Conservation (phyloP, 2,888 invertebrate species). For the Microctonus brassicae region DNA sequence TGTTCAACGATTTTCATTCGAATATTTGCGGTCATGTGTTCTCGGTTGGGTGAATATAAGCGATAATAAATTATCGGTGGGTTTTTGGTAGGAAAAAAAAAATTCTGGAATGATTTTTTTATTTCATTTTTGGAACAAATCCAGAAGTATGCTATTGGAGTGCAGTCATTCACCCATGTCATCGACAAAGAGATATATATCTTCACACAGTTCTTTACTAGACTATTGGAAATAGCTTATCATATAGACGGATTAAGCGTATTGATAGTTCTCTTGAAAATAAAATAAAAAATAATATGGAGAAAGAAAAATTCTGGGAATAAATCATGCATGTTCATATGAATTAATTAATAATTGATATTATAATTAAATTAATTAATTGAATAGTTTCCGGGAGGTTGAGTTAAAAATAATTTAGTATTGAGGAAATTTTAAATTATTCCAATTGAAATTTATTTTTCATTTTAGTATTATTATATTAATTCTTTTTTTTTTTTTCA, state of each 20-base stretch:
- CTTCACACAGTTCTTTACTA: neutral
- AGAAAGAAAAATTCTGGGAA: no score
- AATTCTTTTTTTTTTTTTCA: neutral
- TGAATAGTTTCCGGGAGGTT: no score
- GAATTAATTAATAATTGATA: no score
- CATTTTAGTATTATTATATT: neutral
- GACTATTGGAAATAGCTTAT: constrained; percentile 5
- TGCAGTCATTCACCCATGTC: constrained; percentile 22
- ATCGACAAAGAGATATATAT: constrained; percentile 11
- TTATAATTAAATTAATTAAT: no score
- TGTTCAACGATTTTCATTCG: constrained; percentile 26
- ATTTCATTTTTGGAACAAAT: constrained; percentile 42
- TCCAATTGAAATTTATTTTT: no score
- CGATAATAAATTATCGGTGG: constrained; percentile 43
- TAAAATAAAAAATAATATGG: no score
- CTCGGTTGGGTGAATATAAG: constrained; percentile 25
- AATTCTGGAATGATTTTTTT: no score
- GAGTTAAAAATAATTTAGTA: no score
- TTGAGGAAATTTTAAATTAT: no score
- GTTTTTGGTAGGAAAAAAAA: constrained; percentile 33
- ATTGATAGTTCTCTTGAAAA: neutral
- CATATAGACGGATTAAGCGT: no score
- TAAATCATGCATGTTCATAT: no score
- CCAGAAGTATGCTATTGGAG: constrained; percentile 33
- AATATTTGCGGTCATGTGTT: constrained; percentile 26